Evolutionary conservation across 2,113 vertebrate species (phyloP).

Genomic region (Zosterops lateralis): DNA sequence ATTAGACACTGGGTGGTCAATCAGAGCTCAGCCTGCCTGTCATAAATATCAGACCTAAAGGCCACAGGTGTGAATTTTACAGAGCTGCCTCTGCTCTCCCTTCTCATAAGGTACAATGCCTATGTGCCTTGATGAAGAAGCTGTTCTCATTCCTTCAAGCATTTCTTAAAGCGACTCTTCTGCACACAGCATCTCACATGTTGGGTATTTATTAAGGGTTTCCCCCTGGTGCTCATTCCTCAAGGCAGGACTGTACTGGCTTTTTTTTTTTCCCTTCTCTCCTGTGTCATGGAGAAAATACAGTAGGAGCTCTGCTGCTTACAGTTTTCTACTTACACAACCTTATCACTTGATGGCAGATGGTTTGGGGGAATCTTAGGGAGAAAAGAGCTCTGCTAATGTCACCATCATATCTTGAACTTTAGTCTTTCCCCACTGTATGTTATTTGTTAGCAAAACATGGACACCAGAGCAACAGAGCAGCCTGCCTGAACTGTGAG

Average conservation of each 20-base stretch:
- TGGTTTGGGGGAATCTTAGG: slow-evolving; percentile 52
- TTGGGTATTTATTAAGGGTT: background rate
- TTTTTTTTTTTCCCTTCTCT: background rate
- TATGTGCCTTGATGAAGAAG: background rate
- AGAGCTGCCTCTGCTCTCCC: slow-evolving; percentile 2
- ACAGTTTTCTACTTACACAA: slow-evolving; percentile 30
- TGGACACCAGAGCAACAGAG: slow-evolving; percentile 56
- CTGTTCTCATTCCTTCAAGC: background rate
- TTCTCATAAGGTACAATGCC: background rate
- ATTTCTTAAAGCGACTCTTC: slow-evolving; percentile 11
- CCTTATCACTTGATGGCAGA: slow-evolving; percentile 64
- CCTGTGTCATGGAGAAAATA: slow-evolving; percentile 55
- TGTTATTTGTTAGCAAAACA: slow-evolving; percentile 50
- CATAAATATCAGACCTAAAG: slow-evolving; percentile 32
- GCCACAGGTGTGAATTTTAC: slow-evolving; percentile 43
- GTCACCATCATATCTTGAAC: slow-evolving; percentile 33
- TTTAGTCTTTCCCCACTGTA: slow-evolving; percentile 40
- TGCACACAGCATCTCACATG: background rate
- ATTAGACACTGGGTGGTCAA: slow-evolving; percentile 68
- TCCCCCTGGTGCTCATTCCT: slow-evolving; percentile 13
- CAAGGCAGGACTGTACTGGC: background rate
- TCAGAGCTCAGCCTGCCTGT: slow-evolving; percentile 50
- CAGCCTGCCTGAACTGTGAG: background rate
- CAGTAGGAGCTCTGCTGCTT: slow-evolving; percentile 36
- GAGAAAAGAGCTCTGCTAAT: slow-evolving; percentile 55